phyloP scores from a whole-genome alignment of 2,888 invertebrate genomes.

The Bembecia ichneumoniformis region DNA sequence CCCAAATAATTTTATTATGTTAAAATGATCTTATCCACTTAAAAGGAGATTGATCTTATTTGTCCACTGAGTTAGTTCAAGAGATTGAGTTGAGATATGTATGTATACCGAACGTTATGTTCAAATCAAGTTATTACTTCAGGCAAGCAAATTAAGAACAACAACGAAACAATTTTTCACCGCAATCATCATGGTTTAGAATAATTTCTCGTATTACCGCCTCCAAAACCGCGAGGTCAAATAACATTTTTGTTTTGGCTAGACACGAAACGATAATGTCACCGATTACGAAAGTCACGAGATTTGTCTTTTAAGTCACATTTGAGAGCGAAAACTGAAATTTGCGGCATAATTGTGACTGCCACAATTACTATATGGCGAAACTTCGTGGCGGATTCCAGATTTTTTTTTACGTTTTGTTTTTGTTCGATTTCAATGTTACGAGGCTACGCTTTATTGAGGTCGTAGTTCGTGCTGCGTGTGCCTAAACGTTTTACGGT shows the following conservation, averaged over 20 bases:
- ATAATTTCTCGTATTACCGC: slow-evolving; percentile 7
- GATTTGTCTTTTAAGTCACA: slow-evolving; percentile 41
- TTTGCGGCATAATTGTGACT: slow-evolving; percentile 35
- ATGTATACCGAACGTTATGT: too few relatives aligned
- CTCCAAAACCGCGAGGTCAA: slow-evolving; percentile 47
- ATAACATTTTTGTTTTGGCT: slow-evolving; percentile 49
- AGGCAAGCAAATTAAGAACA: not conserved
- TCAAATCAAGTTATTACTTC: too few relatives aligned
- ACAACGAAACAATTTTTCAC: not conserved
- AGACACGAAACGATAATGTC: slow-evolving; percentile 59
- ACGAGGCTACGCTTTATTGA: slow-evolving; percentile 21
- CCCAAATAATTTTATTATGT: too few relatives aligned
- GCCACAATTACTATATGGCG: slow-evolving; percentile 35
- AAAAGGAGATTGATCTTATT: too few relatives aligned
- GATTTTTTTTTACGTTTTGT: slow-evolving; percentile 27
- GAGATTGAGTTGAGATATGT: too few relatives aligned
- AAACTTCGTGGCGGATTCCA: slow-evolving; percentile 20
- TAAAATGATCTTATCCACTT: too few relatives aligned
- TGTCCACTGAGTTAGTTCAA: too few relatives aligned
- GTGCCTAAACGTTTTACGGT: slow-evolving; percentile 4
- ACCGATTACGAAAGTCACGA: slow-evolving; percentile 63
- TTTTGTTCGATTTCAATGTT: slow-evolving; percentile 26
- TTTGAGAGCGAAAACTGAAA: slow-evolving; percentile 40
- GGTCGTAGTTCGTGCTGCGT: slow-evolving; percentile 34
- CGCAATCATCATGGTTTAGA: not conserved